Conservation (phyloP, 2,113 vertebrate genomes). For the Pontoporia blainvillei region DNA sequence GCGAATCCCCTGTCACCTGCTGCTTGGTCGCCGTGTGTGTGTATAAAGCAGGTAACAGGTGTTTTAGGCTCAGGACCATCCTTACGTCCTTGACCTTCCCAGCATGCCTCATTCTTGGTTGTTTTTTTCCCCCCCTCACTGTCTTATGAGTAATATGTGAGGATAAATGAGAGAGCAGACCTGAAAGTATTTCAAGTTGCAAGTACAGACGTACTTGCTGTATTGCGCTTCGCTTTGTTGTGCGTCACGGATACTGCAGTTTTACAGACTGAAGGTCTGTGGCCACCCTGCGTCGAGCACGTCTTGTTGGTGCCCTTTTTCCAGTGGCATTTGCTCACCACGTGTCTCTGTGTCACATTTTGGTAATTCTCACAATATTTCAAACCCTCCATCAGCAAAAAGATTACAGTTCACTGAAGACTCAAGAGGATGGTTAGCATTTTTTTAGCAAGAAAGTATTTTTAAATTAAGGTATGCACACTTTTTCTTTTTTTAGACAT, state of each 20-base stretch:
- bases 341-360: background rate
- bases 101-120: background rate
- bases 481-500: background rate
- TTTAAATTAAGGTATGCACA: background rate
- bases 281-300: background rate
- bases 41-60: background rate
- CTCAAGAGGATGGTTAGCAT: background rate
- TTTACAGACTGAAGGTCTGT: background rate
- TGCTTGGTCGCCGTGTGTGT: background rate
- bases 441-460: background rate
- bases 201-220: background rate
- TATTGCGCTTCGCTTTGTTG: background rate
- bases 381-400: background rate
- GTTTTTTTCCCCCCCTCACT: background rate
- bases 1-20: too few species aligned
- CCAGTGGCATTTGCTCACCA: background rate
- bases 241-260: background rate
- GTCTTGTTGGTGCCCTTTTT: too few species aligned
- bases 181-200: background rate
- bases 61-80: background rate
- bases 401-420: background rate
- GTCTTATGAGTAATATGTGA: background rate
- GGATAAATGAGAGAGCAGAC: background rate
- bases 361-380: background rate
- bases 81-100: background rate